Percentiles rank a stretch among this genome's conserved stretches.
Evolutionary conservation across 2,888 invertebrate species (phyloP).

Genomic region (Tholera decimalis): DNA sequence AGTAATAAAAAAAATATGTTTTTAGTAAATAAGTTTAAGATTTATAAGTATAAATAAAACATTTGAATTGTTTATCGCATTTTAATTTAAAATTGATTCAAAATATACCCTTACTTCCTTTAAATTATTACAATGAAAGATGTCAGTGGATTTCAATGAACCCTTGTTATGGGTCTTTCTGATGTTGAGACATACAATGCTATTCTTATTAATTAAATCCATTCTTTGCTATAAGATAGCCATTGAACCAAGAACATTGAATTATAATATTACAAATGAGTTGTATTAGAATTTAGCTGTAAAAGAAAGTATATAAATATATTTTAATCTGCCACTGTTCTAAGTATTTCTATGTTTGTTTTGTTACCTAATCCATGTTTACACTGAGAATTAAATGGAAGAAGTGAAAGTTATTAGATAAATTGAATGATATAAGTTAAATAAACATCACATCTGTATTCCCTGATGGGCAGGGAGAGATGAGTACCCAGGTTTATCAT

Average conservation of each 20-base stretch:
- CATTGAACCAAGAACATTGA: background rate
- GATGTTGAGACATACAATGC: background rate
- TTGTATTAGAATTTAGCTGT: background rate
- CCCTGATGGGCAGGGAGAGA: background rate
- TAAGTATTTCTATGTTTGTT: conserved; percentile 4
- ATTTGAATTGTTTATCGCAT: background rate
- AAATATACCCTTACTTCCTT: conserved; percentile 3
- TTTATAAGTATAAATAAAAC: conserved; percentile 27
- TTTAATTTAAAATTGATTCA: conserved; percentile 19
- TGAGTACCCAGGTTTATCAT: background rate
- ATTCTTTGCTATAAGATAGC: background rate
- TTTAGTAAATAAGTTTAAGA: background rate
- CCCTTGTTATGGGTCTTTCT: background rate
- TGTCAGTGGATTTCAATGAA: background rate
- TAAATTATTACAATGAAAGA: background rate
- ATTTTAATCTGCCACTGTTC: conserved; percentile 39
- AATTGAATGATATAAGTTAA: background rate
- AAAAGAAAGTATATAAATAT: background rate
- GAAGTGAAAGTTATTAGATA: background rate
- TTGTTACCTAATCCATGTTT: conserved; percentile 24
- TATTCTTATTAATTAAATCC: background rate
- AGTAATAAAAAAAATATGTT: background rate
- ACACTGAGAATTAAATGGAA: conserved; percentile 28
- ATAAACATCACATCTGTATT: background rate
- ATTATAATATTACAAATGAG: background rate